phyloP scores from a whole-genome alignment of 2,113 vertebrate species.

The Nycticebus coucang region DNA sequence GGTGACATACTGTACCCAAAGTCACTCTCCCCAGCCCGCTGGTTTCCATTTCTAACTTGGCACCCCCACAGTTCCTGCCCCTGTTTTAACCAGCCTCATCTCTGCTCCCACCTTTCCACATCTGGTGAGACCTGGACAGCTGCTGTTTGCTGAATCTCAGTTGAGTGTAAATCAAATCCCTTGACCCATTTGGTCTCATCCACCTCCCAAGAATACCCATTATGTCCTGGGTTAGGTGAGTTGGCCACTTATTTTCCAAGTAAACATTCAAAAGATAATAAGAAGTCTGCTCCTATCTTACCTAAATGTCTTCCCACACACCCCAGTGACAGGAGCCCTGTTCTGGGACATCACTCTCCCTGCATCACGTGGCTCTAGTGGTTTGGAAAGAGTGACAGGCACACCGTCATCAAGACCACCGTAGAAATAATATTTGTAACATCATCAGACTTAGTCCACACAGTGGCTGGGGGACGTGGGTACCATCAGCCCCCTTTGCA shows the following conservation, averaged over 20 bases:
- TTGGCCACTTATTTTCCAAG: not conserved
- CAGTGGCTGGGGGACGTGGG: not conserved
- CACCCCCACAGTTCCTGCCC: not conserved
- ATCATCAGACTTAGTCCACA: not conserved
- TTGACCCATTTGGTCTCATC: accelerated
- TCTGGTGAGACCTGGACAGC: too few relatives aligned
- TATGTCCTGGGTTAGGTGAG: accelerated
- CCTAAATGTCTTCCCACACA: not conserved
- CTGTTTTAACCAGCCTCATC: not conserved
- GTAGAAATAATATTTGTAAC: accelerated
- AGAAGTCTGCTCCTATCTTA: too few relatives aligned
- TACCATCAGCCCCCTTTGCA: not conserved
- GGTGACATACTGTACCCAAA: accelerated
- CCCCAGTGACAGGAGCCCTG: too few relatives aligned
- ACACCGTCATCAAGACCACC: not conserved
- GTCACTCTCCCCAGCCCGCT: not conserved
- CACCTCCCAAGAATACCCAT: not conserved
- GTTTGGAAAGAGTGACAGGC: not conserved
- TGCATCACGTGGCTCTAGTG: accelerated
- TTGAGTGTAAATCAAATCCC: not conserved
- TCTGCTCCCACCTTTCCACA: accelerated
- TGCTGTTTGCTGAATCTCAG: not conserved
- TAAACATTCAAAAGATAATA: not conserved
- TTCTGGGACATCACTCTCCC: not conserved
- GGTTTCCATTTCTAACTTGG: too few relatives aligned